Evolutionary conservation across 2,888 invertebrate species (phyloP).

Genomic region (Embidobia sp.): DNA sequence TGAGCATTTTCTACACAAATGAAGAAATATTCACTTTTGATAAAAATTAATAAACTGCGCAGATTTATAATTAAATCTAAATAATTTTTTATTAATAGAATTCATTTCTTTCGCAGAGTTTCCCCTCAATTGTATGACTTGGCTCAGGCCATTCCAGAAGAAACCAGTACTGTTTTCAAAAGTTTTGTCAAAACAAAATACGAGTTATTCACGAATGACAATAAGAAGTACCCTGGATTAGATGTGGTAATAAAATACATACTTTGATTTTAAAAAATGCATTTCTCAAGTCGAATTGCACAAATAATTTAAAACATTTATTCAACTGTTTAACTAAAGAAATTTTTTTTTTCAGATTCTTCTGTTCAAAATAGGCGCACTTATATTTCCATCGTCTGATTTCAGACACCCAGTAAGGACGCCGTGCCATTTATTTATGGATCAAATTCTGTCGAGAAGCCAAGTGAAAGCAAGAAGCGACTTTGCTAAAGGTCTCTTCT

Average conservation of each 20-base stretch:
- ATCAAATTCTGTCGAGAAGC: slow-evolving; percentile 88
- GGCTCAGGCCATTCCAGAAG: slow-evolving; percentile 87
- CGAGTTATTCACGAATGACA: slow-evolving; percentile 84
- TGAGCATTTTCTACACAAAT: too few species aligned
- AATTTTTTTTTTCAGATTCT: slow-evolving; percentile 83
- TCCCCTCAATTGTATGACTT: slow-evolving; percentile 85
- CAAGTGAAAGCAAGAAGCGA: slow-evolving; percentile 86
- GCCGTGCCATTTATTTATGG: slow-evolving; percentile 87
- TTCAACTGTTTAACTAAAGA: too few species aligned
- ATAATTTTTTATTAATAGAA: too few species aligned
- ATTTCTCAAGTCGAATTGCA: too few species aligned
- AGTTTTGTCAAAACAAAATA: slow-evolving; percentile 89
- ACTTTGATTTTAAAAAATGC: neutral
- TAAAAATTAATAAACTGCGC: too few species aligned
- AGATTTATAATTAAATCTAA: too few species aligned
- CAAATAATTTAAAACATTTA: too few species aligned
- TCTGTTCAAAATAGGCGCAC: slow-evolving; percentile 90
- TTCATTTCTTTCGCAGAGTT: slow-evolving; percentile 73
- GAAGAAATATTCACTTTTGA: too few species aligned
- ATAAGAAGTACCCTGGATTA: slow-evolving; percentile 85
- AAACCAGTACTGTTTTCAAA: slow-evolving; percentile 86
- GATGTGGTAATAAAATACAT: slow-evolving; percentile 82
- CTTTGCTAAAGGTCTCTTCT: slow-evolving; percentile 89
- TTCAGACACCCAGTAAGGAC: slow-evolving; percentile 92
- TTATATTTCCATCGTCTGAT: slow-evolving; percentile 94